Percentiles rank a stretch among this genome's conserved stretches.
These are phyloP conservation scores for Himalopsyche japonica DNA, from an alignment of 2,888 invertebrate genomes.

Conservation along the genomic window DNA sequence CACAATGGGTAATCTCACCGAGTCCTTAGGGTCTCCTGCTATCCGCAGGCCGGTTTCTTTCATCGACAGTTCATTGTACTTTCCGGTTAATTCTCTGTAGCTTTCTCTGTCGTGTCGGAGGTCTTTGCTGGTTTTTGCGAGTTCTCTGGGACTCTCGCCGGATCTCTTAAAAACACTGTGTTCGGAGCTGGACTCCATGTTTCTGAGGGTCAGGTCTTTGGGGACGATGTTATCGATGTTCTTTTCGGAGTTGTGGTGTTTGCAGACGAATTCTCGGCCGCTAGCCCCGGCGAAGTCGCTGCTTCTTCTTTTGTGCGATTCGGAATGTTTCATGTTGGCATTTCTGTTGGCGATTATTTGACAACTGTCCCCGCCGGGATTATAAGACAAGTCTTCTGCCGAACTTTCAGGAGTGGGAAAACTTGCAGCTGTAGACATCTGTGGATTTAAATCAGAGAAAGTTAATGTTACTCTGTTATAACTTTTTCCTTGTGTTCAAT, in stretches of 20 bases:
- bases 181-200: slow-evolving; percentile 39
- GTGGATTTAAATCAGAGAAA: background rate
- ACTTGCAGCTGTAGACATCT: slow-evolving; percentile 26
- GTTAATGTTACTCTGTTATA: background rate
- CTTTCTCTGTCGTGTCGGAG: slow-evolving; percentile 57
- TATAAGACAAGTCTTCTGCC: slow-evolving; percentile 51
- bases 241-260: slow-evolving; percentile 37
- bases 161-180: slow-evolving; percentile 38
- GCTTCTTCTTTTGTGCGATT: slow-evolving; percentile 42
- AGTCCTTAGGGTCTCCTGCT: slow-evolving; percentile 38
- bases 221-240: slow-evolving; percentile 37
- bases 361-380: slow-evolving; percentile 51
- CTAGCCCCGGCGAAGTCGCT: slow-evolving; percentile 38
- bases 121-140: slow-evolving; percentile 56
- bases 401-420: slow-evolving; percentile 50
- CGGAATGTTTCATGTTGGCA: slow-evolving; percentile 49
- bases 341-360: slow-evolving; percentile 58
- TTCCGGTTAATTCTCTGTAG: slow-evolving; percentile 55
- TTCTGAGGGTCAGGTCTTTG: slow-evolving; percentile 37
- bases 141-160: slow-evolving; percentile 53
- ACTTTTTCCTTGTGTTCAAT: too few relatives aligned
- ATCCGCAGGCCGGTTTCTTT: slow-evolving; percentile 48
- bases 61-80: slow-evolving; percentile 53
- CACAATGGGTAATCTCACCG: slow-evolving; percentile 42
- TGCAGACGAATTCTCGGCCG: slow-evolving; percentile 30